These are phyloP conservation scores for Anarrhichthys ocellatus DNA, from an alignment of 2,113 vertebrate genomes.

Conservation along the genomic window DNA sequence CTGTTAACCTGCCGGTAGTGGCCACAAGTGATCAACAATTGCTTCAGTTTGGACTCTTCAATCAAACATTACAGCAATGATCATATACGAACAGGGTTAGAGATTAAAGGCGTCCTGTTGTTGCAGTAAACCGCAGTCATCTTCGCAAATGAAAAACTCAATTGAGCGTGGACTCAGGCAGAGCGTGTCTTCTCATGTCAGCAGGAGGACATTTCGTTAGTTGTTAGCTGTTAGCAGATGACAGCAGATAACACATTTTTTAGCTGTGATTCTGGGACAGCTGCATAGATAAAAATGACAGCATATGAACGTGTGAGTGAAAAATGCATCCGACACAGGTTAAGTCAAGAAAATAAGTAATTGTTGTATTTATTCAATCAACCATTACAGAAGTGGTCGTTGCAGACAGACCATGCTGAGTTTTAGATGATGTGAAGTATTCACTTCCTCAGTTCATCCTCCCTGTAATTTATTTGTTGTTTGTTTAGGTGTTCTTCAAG, in stretches of 20 bases:
- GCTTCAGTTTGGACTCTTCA: not conserved
- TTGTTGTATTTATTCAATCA: too few relatives aligned
- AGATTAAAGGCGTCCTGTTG: not conserved
- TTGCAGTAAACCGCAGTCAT: not conserved
- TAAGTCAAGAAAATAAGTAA: too few relatives aligned
- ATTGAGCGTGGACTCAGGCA: too few relatives aligned
- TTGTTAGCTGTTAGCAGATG: not conserved
- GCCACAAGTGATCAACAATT: not conserved
- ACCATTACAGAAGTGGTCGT: too few relatives aligned
- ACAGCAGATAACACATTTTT: too few relatives aligned
- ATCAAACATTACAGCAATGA: not conserved
- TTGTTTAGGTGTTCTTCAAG: slow-evolving; percentile 68
- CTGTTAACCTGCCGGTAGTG: not conserved
- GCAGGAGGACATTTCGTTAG: not conserved
- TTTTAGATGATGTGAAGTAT: not conserved
- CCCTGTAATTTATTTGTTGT: not conserved
- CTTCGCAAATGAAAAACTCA: not conserved
- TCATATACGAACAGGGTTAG: not conserved
- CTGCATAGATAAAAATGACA: too few relatives aligned
- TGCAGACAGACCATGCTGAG: not conserved
- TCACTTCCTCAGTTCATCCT: not conserved
- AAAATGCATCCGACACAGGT: too few relatives aligned
- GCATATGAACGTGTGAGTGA: too few relatives aligned
- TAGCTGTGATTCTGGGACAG: too few relatives aligned
- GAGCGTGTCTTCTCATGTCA: not conserved